Evolutionary conservation across 2,888 invertebrate genomes (phyloP).

Genomic region (Aphrophora alni): DNA sequence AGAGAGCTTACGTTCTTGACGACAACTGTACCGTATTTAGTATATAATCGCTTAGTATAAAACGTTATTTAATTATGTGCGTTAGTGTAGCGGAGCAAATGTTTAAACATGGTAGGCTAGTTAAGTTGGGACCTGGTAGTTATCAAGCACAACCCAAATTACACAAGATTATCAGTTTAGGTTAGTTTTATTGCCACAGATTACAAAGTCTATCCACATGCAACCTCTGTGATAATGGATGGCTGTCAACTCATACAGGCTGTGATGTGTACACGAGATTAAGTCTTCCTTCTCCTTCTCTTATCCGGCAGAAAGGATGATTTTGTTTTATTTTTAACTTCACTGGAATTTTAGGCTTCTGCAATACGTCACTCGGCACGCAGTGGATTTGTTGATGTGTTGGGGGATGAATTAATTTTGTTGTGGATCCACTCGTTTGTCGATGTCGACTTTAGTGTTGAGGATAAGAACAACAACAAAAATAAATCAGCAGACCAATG

Average conservation of each 20-base stretch:
- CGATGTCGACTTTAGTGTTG: too few relatives aligned
- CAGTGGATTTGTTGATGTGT: too few relatives aligned
- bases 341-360: neutral
- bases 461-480: too few relatives aligned
- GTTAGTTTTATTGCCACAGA: neutral
- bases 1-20: too few relatives aligned
- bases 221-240: neutral
- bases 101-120: too few relatives aligned
- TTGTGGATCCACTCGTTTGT: too few relatives aligned
- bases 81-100: neutral
- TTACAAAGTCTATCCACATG: neutral
- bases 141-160: neutral
- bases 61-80: neutral
- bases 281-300: neutral
- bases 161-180: slow-evolving; percentile 1
- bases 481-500: too few relatives aligned
- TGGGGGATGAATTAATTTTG: too few relatives aligned
- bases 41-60: neutral
- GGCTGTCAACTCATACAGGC: neutral
- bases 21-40: too few relatives aligned
- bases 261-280: neutral
- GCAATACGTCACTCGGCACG: too few relatives aligned
- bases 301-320: neutral
- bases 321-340: too few relatives aligned
- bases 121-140: neutral